Evolutionary conservation across 2,888 invertebrate species (phyloP), one percentile per base, ranked within the genome.

Genomic region (Lasioglossum zephyrum): DNA sequence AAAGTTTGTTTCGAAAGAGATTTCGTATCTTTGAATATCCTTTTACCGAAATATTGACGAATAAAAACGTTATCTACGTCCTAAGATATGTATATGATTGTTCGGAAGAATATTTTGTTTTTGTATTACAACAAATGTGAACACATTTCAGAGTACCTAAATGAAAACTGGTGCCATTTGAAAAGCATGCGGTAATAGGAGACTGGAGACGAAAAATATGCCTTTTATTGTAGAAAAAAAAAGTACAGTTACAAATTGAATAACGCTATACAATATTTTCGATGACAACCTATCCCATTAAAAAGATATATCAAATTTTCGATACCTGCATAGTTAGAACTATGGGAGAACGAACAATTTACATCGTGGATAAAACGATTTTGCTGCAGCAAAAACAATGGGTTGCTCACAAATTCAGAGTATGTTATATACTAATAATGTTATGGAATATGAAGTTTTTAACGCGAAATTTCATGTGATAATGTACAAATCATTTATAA

Each of bases 401-500:
- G 80, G 86, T 89, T 92, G 93, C 92, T 93, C 91, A 91, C 77
- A 90, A 91, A 91, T 90, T 88, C 89, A 88, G 89, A 82, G 73
- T 87, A 91, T 87, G 88, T 92, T 90, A 84, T 87, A 87, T 90
- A 82, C 53, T 79, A 82, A 76, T 80, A 86, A 86, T 87, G 88
- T 92, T 92, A 87, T 84, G 82, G 82, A 89, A 91, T 90, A 90
- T 89, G 88, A 92, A 90, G 89, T 92, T 92, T 93, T 92, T 91
- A 91, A 88, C 88, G 87, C 74, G 85, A 86, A 90, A 93, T 89
- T 91, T 91, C 86, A 92, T 93, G 92, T 93, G 92, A 93, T 92
- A 93, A 92, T 93, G 92, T 93, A 93, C 93, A 93, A 93, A 92
- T 90, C 88, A 87, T 88, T 91, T 91, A 89, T 91, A 91, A 92